Evolutionary conservation across 2,113 vertebrate genomes (phyloP).

Genomic region (Festucalex cinctus): DNA sequence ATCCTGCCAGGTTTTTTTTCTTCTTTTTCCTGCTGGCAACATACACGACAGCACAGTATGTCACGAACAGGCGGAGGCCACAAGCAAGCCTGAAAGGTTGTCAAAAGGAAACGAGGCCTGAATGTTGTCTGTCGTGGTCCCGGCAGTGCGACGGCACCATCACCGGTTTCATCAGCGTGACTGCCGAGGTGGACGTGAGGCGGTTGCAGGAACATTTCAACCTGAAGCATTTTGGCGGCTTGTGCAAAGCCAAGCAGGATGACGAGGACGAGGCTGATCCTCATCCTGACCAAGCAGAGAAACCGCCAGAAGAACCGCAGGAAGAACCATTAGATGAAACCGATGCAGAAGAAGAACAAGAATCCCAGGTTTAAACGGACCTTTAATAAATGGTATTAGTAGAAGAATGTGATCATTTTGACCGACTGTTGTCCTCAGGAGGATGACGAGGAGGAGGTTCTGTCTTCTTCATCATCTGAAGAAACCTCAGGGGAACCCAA

Average conservation of each 20-base stretch:
- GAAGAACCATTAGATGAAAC: neutral
- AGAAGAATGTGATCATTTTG: neutral
- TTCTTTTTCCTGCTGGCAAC: slow-evolving; percentile 27
- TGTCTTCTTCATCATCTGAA: neutral
- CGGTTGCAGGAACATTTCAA: slow-evolving; percentile 78
- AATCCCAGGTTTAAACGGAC: neutral
- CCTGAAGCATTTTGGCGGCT: slow-evolving; percentile 74
- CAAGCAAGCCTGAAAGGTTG: too few relatives aligned
- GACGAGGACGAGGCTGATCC: neutral
- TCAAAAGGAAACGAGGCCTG: too few relatives aligned
- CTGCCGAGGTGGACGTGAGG: slow-evolving; percentile 69
- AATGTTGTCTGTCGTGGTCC: neutral
- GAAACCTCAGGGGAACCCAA: slow-evolving; percentile 41
- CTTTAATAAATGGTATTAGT: too few relatives aligned
- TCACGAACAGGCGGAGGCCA: slow-evolving; percentile 80
- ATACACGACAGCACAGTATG: slow-evolving; percentile 79
- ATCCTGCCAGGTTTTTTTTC: slow-evolving; percentile 19
- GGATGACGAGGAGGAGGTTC: neutral
- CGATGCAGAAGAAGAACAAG: neutral
- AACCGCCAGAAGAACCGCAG: neutral
- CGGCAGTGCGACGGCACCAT: slow-evolving; percentile 70
- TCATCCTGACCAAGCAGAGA: neutral
- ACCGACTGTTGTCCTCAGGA: slow-evolving; percentile 10
- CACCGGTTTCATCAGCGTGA: slow-evolving; percentile 83
- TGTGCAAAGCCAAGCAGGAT: slow-evolving; percentile 66